A percentile compares a stretch with the other conserved stretches of the same genome.
phyloP scores from a whole-genome alignment of 2,888 invertebrate genomes.

The Clivina fossor region DNA sequence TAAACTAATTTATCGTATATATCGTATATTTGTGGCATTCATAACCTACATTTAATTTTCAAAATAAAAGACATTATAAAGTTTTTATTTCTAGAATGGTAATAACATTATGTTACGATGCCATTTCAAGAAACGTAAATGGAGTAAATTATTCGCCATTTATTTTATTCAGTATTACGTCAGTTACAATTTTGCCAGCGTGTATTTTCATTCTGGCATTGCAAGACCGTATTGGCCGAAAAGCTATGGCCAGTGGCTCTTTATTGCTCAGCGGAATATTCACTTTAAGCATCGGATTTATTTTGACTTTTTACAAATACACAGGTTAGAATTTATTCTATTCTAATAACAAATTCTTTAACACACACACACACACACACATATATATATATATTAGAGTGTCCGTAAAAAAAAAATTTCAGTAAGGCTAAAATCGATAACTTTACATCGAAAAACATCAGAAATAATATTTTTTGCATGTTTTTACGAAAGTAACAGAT shows the following conservation, averaged over 20 bases:
- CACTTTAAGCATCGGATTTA: constrained; percentile 54
- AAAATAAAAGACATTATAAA: too few relatives aligned
- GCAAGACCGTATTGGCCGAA: constrained; percentile 55
- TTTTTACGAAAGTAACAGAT: too few relatives aligned
- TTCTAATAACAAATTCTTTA: background rate
- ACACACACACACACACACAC: too few relatives aligned
- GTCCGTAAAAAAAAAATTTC: too few relatives aligned
- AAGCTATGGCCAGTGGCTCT: constrained; percentile 58
- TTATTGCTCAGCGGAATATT: constrained; percentile 58
- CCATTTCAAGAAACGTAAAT: constrained; percentile 61
- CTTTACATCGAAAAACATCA: too few relatives aligned
- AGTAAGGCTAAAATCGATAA: too few relatives aligned
- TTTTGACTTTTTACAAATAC: constrained; percentile 47
- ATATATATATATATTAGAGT: too few relatives aligned
- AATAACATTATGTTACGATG: constrained; percentile 62
- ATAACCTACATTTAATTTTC: background rate
- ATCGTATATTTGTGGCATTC: background rate
- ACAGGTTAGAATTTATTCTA: background rate
- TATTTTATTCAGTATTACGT: constrained; percentile 58
- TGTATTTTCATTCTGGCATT: constrained; percentile 54
- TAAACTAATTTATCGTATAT: too few relatives aligned
- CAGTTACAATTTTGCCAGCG: constrained; percentile 60
- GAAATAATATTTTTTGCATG: too few relatives aligned
- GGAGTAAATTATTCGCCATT: constrained; percentile 60
- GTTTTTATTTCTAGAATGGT: constrained; percentile 57